Evolutionary conservation across 2,888 invertebrate genomes (phyloP).

Genomic region (Muscina levida): DNA sequence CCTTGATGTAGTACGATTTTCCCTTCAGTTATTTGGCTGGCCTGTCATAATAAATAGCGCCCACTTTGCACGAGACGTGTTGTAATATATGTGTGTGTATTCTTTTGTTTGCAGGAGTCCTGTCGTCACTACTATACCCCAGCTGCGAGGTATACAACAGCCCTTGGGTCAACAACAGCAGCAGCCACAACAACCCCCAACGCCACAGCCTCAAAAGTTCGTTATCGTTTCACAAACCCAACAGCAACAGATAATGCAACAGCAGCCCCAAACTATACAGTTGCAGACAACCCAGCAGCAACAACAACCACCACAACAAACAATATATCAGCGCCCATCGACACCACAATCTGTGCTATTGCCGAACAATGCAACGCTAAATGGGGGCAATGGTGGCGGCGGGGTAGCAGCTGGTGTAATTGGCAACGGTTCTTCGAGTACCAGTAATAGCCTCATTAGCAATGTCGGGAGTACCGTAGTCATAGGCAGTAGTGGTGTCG

Average conservation of each 20-base stretch:
- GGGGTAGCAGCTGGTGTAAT: conserved; percentile 22
- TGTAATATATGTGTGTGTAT: conserved; percentile 12
- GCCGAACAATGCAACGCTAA: conserved; percentile 57
- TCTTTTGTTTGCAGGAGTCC: conserved; percentile 71
- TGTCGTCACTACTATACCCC: conserved; percentile 74
- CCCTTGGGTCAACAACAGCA: conserved; percentile 68
- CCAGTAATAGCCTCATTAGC: conserved; percentile 43
- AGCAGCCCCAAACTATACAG: conserved; percentile 69
- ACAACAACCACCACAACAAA: conserved; percentile 64
- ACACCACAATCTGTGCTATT: conserved; percentile 70
- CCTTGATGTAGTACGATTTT: conserved; percentile 41
- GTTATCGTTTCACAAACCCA: conserved; percentile 76
- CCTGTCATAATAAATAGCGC: conserved; percentile 15
- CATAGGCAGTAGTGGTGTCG: conserved; percentile 52
- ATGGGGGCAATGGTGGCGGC: conserved; percentile 52
- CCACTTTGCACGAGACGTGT: background rate
- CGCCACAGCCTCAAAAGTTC: conserved; percentile 72
- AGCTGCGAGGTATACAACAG: conserved; percentile 73
- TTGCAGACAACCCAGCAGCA: conserved; percentile 61
- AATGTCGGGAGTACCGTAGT: conserved; percentile 60
- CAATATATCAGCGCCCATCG: conserved; percentile 65
- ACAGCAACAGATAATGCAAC: conserved; percentile 62
- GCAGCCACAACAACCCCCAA: conserved; percentile 51
- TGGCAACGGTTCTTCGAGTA: conserved; percentile 50
- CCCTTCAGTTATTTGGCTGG: conserved; percentile 17